Conservation (phyloP, 2,113 vertebrate species). For the Fulica atra region DNA sequence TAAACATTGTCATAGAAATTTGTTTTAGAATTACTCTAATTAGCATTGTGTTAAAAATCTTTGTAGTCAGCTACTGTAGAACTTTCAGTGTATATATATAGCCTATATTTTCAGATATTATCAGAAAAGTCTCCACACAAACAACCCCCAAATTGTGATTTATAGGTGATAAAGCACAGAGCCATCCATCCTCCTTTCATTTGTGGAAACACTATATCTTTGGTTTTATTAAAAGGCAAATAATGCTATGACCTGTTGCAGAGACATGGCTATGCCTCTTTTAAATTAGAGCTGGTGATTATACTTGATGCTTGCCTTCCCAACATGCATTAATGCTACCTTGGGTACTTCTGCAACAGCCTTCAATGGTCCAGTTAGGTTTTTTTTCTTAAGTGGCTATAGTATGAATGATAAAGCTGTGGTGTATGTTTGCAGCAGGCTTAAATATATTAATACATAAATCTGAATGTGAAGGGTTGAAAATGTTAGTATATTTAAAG, state of each 20-base stretch:
- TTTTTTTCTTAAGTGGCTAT: not conserved
- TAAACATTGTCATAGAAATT: not conserved
- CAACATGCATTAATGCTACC: rapidly evolving
- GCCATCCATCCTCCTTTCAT: not conserved
- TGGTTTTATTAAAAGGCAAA: not conserved
- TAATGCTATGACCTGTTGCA: not conserved
- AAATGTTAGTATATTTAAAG: not conserved
- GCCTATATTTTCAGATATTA: not conserved
- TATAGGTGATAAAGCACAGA: not conserved
- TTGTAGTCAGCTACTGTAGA: not conserved
- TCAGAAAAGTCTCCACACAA: not conserved
- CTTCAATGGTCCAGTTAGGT: not conserved
- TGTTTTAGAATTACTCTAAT: not conserved
- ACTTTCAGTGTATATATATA: not conserved
- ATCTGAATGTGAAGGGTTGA: not conserved
- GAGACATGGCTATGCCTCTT: not conserved
- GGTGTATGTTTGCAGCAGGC: not conserved
- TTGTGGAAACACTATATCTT: not conserved
- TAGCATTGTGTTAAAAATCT: not conserved
- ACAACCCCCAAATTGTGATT: not conserved
- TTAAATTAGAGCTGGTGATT: not conserved
- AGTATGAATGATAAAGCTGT: not conserved
- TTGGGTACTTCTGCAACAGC: not conserved
- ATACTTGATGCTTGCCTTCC: not conserved
- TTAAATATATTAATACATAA: not conserved